These are phyloP conservation scores for Protonibea diacanthus DNA, from an alignment of 2,797 vertebrate species.

Conservation along the genomic window DNA sequence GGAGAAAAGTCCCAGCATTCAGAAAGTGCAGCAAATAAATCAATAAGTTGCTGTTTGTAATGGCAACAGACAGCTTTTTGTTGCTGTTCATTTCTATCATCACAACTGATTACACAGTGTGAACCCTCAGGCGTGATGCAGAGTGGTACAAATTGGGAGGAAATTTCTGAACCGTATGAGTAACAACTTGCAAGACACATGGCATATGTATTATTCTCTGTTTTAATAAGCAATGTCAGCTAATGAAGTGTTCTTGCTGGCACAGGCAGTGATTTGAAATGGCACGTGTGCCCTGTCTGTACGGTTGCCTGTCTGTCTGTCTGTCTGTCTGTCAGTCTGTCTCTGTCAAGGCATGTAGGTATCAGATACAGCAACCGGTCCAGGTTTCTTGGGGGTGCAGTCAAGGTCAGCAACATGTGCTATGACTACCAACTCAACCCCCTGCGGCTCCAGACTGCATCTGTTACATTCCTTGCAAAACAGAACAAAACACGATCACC, in stretches of 20 bases:
- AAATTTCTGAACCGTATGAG: constrained; percentile 49
- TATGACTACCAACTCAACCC: constrained; percentile 71
- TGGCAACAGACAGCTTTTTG: constrained; percentile 41
- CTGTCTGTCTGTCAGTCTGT: constrained; percentile 35
- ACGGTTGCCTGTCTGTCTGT: constrained; percentile 28
- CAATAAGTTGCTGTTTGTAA: constrained; percentile 35
- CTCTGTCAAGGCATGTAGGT: constrained; percentile 57
- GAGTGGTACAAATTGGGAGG: constrained; percentile 45
- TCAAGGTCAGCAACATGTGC: constrained; percentile 77
- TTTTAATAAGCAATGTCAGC: constrained; percentile 61
- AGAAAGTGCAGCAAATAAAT: constrained; percentile 17
- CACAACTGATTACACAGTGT: constrained; percentile 44
- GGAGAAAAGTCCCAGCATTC: background rate
- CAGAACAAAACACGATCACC: constrained; percentile 69
- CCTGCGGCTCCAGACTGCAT: constrained; percentile 75
- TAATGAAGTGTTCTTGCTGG: constrained; percentile 68
- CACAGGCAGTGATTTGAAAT: constrained; percentile 46
- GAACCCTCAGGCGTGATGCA: constrained; percentile 36
- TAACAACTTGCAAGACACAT: constrained; percentile 60
- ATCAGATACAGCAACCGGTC: constrained; percentile 53
- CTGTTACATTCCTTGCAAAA: constrained; percentile 77
- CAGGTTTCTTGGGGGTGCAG: constrained; percentile 68
- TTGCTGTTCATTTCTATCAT: constrained; percentile 48
- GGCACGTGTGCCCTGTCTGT: constrained; percentile 38
- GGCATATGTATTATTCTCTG: constrained; percentile 63